A percentile compares a stretch with the other conserved stretches of the same genome.
phyloP scores from a whole-genome alignment of 1,140 invertebrate genomes.

The Teleogryllus occipitalis region DNA sequence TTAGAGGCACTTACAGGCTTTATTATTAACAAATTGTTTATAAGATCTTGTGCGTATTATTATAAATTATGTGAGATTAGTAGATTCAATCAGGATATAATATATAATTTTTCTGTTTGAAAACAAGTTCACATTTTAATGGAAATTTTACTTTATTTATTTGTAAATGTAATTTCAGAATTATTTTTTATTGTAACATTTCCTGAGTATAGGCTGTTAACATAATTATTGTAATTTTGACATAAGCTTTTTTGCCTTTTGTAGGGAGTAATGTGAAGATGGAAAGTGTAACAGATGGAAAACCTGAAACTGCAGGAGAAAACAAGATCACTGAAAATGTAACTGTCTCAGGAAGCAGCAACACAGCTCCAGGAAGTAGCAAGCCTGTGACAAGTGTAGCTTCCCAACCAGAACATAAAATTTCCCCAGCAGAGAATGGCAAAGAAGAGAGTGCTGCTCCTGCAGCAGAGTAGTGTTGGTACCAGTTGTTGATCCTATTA shows the following conservation, averaged over 20 bases:
- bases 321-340: slow-evolving; percentile 17
- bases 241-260: neutral
- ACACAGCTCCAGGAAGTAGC: neutral
- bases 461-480: slow-evolving; percentile 2
- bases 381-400: neutral
- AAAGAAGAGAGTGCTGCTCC: slow-evolving; percentile 16
- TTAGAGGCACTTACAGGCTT: too few relatives aligned
- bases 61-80: too few relatives aligned
- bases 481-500: neutral
- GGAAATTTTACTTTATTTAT: neutral
- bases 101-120: too few relatives aligned
- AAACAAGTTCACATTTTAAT: too few relatives aligned
- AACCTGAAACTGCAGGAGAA: slow-evolving; percentile 13
- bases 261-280: slow-evolving; percentile 21
- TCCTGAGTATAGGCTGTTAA: neutral
- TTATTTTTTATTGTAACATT: slow-evolving; percentile 3
- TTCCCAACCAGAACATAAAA: slow-evolving; percentile 6
- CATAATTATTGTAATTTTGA: neutral
- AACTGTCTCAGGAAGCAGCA: neutral
- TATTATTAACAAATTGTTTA: too few relatives aligned
- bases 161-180: neutral
- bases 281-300: slow-evolving; percentile 18
- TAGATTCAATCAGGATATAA: too few relatives aligned
- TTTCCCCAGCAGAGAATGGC: slow-evolving; percentile 13
- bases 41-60: too few relatives aligned